Base-by-base conservation (phyloP, 2,113 vertebrate genomes). In the Tetrao urogallus region DNA sequence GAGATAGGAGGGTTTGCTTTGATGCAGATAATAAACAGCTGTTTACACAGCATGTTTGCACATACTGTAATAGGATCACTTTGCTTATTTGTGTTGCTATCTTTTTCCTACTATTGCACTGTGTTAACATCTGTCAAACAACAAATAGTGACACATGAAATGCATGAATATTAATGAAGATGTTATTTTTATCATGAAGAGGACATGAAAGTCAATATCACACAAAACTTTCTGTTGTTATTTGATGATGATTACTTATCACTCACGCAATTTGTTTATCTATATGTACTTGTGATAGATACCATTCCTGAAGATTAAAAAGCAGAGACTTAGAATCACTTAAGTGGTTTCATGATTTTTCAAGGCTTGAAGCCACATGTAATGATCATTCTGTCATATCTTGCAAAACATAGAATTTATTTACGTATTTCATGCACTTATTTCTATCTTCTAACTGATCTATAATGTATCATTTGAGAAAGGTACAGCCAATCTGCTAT, bases 1-100 rank as follows among this genome's bases (percentile, higher is more conserved):
- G 71, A 58, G 42, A 80, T 63, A 50, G n/a, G 50, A 88, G 56
- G 19, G 43, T 94, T 96, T 89, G 10, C 60, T 91, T 88, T 92
- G 85, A 88, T 74, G 69, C 20, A 88, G 67, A 77, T 82, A 92
- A 93, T 80, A 95, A 94, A 91, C 89, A 95, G 61, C 75, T 96
- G 87, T 92, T 93, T 94, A 77, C 87, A 76, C 86, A 91, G 71
- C 78, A 69, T 87, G 81, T 85, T 92, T 93, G 56, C 67, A 71
- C 64, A 74, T 73, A 36, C 18, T 83, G 61, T 92, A 92, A 60
- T 85, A 92, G 64, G 56, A 92, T 89, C 67, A 48, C 38, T 93
- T 93, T 67, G 56, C n/a, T 86, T 86, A 64, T 92, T 82, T 95
- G 40, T 3, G 10, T 6, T 50, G 48, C 22, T 50, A 13, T 24